Evolutionary conservation across 2,888 invertebrate species (phyloP).

Genomic region (Himalopsyche kuldschensis): DNA sequence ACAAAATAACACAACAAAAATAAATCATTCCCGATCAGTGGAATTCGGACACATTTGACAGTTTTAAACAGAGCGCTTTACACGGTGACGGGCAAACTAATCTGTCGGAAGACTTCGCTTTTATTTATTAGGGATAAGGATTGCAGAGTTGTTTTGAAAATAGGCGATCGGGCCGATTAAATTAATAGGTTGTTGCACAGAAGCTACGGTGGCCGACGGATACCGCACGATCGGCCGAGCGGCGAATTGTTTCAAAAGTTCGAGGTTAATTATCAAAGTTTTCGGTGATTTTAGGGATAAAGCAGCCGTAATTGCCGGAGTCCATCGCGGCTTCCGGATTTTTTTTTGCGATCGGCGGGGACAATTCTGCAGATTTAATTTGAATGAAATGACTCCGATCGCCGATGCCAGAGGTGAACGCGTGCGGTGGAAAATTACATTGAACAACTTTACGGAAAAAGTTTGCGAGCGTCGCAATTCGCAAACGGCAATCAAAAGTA

Average conservation of each 20-base stretch:
- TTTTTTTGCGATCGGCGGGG: neutral
- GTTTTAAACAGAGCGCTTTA: neutral
- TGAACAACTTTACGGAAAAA: neutral
- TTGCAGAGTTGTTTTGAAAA: neutral
- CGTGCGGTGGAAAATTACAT: neutral
- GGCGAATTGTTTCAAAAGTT: conserved; percentile 13
- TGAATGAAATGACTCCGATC: neutral
- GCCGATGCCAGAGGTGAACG: neutral
- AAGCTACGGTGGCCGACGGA: neutral
- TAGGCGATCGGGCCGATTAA: neutral
- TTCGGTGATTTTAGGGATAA: conserved; percentile 9
- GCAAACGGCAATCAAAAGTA: conserved; percentile 31
- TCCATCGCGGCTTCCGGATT: neutral
- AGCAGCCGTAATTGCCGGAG: conserved; percentile 14
- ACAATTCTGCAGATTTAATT: neutral
- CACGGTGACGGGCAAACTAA: neutral
- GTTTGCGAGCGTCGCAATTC: neutral
- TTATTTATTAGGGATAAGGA: neutral
- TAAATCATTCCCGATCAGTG: neutral
- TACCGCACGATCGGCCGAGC: neutral
- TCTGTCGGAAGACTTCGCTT: neutral
- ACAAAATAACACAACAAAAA: neutral
- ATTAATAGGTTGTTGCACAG: neutral
- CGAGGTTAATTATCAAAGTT: conserved; percentile 17
- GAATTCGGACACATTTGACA: neutral